These are phyloP conservation scores for Penaeus indicus DNA, from an alignment of 1,140 invertebrate genomes.

Conservation along the genomic window DNA sequence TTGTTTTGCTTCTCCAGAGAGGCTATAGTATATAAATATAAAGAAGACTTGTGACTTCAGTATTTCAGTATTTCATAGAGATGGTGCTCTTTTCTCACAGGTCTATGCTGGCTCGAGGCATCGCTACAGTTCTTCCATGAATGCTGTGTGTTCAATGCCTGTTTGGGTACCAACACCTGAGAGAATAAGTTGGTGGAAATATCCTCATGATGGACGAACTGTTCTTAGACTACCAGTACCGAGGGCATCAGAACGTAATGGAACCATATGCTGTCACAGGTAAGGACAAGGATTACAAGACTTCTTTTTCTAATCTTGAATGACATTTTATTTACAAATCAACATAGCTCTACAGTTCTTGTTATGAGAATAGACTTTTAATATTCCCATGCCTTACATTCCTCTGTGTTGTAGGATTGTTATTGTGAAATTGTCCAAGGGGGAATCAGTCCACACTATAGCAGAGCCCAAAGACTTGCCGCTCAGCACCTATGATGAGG, in stretches of 20 bases:
- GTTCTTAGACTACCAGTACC: conserved; percentile 81
- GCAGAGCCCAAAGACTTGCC: conserved; percentile 78
- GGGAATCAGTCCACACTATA: conserved; percentile 78
- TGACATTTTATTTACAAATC: too few relatives aligned
- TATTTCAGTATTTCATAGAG: conserved; percentile 2
- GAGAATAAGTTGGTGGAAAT: conserved; percentile 80
- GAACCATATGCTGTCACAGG: conserved; percentile 87
- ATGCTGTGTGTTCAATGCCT: conserved; percentile 77
- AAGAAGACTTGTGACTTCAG: conserved; percentile 1
- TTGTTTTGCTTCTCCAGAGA: too few relatives aligned
- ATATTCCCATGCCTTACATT: conserved; percentile 15
- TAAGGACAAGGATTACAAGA: conserved; percentile 56
- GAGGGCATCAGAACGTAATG: conserved; percentile 84
- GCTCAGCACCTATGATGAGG: conserved; percentile 81
- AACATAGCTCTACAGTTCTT: background rate
- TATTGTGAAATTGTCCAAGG: conserved; percentile 79
- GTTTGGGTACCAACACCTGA: conserved; percentile 79
- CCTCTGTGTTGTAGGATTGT: conserved; percentile 75
- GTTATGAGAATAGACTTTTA: conserved; percentile 3
- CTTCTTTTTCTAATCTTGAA: too few relatives aligned
- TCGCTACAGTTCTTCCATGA: conserved; percentile 57
- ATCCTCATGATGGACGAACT: conserved; percentile 76
- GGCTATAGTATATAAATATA: conserved; percentile 19
- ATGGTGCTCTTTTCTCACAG: conserved; percentile 61
- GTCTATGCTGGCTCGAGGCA: conserved; percentile 61